Percentiles rank a stretch among this genome's conserved stretches.
phyloP scores from a whole-genome alignment of 2,888 invertebrate genomes.

The Neoaliturus tenellus region DNA sequence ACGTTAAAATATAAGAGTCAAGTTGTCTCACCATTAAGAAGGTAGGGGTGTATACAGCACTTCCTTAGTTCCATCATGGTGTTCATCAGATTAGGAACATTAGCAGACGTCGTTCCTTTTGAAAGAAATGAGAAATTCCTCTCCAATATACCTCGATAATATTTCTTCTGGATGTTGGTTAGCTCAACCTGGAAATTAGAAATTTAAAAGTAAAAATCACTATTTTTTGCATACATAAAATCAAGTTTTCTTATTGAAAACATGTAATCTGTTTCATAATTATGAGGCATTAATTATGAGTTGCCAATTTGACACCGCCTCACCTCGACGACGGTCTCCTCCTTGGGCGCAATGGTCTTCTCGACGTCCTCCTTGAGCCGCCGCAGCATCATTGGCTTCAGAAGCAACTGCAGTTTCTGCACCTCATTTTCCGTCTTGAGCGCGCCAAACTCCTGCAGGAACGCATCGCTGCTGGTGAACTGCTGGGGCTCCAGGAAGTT shows the following conservation, averaged over 20 bases:
- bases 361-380: slow-evolving; percentile 99
- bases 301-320: no score
- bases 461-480: slow-evolving; percentile 93
- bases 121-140: slow-evolving; percentile 98
- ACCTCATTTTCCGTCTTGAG: slow-evolving; percentile 97
- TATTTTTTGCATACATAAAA: no score
- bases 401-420: slow-evolving; percentile 90
- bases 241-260: no score
- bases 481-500: slow-evolving; percentile 98
- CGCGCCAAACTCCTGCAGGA: slow-evolving; percentile 97
- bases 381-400: slow-evolving; percentile 99
- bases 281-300: no score
- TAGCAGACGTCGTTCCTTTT: slow-evolving; percentile 95
- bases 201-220: no score
- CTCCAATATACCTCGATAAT: slow-evolving; percentile 99
- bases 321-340: slow-evolving; percentile 98
- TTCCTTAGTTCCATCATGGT: slow-evolving; percentile 99
- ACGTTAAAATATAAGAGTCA: no score
- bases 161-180: slow-evolving; percentile 99
- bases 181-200: slow-evolving; percentile 88
- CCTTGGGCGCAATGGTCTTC: slow-evolving; percentile 98
- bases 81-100: slow-evolving; percentile 99
- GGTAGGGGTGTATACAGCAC: slow-evolving; percentile 99
- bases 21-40: slow-evolving; percentile 97
- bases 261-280: no score